phyloP scores from a whole-genome alignment of 2,888 invertebrate species.

The Conchocele bisecta region DNA sequence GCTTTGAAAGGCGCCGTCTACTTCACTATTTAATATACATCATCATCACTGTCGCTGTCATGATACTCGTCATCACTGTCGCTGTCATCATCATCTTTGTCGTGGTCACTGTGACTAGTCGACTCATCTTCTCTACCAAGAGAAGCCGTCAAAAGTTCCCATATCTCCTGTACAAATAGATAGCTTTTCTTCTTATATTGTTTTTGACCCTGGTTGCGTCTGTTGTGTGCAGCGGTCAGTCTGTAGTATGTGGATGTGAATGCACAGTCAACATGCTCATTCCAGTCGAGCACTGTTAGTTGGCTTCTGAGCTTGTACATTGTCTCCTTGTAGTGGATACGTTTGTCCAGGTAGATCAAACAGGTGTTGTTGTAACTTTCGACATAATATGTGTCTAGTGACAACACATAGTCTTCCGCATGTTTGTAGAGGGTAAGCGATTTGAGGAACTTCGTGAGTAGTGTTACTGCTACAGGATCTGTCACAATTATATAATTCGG shows the following conservation, averaged over 20 bases:
- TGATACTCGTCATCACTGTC: background rate
- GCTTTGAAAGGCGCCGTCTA: no score
- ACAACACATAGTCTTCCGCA: constrained; percentile 16
- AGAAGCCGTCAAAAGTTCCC: background rate
- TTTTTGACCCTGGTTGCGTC: constrained; percentile 9
- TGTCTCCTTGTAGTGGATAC: constrained; percentile 3
- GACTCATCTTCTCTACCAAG: no score
- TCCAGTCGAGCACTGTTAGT: constrained; percentile 18
- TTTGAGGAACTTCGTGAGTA: constrained; percentile 3
- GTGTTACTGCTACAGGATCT: constrained; percentile 2
- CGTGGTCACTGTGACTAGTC: background rate
- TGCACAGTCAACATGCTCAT: constrained; percentile 16
- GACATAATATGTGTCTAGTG: constrained; percentile 20
- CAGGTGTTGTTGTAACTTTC: constrained; percentile 25
- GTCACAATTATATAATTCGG: constrained; percentile 9
- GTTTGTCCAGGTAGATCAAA: constrained; percentile 13
- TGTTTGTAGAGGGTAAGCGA: background rate
- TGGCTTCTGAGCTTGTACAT: background rate
- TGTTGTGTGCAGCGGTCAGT: background rate
- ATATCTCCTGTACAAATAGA: constrained; percentile 11
- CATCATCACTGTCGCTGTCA: background rate
- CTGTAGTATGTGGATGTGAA: background rate
- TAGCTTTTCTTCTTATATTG: constrained; percentile 15
- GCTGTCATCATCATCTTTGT: background rate
- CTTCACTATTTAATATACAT: no score